Evolutionary conservation across 2,113 vertebrate species (phyloP).

Genomic region (Brachypodius melanocephalos): DNA sequence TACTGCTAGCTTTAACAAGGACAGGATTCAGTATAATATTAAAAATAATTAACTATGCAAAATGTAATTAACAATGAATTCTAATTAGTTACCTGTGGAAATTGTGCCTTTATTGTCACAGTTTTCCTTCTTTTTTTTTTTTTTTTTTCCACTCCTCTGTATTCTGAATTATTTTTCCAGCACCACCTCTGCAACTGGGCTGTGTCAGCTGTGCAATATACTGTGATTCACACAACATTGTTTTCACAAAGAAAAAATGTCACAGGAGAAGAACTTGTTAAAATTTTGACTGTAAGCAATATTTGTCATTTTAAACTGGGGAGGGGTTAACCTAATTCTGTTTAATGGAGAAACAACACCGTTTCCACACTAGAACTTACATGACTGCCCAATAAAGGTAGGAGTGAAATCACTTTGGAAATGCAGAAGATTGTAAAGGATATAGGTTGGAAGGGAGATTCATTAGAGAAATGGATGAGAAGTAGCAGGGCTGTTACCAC

Average conservation of each 20-base stretch:
- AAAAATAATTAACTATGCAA: constrained; percentile 31
- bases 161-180: not conserved
- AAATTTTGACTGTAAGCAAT: not conserved
- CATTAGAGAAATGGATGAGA: not conserved
- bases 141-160: not conserved
- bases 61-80: constrained; percentile 44
- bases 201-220: not conserved
- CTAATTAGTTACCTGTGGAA: constrained; percentile 1
- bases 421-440: not conserved
- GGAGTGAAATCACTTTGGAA: not conserved
- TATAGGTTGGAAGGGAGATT: not conserved
- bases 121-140: not conserved
- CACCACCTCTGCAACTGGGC: not conserved
- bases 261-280: not conserved
- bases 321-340: not conserved
- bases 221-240: not conserved
- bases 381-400: not conserved
- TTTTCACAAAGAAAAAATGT: not conserved
- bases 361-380: not conserved
- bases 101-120: not conserved
- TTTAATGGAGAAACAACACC: not conserved
- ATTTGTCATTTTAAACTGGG: not conserved
- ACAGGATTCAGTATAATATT: not conserved
- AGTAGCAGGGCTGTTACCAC: not conserved
- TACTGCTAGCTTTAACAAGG: not conserved